These are phyloP conservation scores for Zingel zingel DNA, from an alignment of 2,113 vertebrate species.

Conservation along the genomic window DNA sequence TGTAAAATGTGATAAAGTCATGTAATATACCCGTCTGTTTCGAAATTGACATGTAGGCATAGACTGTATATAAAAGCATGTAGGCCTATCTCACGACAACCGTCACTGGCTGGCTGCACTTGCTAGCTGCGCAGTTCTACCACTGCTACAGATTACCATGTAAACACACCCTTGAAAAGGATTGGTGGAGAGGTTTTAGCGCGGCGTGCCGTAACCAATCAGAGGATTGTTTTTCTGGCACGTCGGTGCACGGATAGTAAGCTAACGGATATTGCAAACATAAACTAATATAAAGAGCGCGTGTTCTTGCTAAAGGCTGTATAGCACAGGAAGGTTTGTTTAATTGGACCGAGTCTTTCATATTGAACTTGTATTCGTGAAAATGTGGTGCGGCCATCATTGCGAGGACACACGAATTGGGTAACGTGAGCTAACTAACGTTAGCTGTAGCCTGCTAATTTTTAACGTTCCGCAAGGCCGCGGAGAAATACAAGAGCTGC, in stretches of 20 bases:
- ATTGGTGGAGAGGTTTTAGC: constrained; percentile 84
- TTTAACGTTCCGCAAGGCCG: constrained; percentile 63
- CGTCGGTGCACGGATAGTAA: constrained; percentile 74
- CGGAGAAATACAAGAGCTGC: constrained; percentile 50
- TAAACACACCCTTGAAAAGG: constrained; percentile 65
- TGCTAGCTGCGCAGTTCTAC: constrained; percentile 48
- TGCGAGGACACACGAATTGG: constrained; percentile 31
- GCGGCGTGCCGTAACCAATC: constrained; percentile 82
- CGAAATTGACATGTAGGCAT: too few species aligned
- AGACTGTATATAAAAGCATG: too few species aligned
- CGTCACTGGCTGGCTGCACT: neutral
- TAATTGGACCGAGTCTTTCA: neutral
- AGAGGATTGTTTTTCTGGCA: constrained; percentile 80
- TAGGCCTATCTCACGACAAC: neutral
- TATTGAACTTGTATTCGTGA: constrained; percentile 4
- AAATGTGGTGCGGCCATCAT: constrained; percentile 31
- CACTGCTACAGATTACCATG: neutral
- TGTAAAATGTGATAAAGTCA: fast-evolving
- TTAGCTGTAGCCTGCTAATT: constrained; percentile 69
- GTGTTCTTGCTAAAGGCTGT: neutral
- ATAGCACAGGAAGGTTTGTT: neutral
- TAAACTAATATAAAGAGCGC: constrained; percentile 71
- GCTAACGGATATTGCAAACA: constrained; percentile 78
- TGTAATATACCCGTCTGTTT: too few species aligned
- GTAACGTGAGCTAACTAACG: constrained; percentile 63